Conservation (phyloP, 1,140 invertebrate genomes). For the Drosophila nigrodunni region DNA sequence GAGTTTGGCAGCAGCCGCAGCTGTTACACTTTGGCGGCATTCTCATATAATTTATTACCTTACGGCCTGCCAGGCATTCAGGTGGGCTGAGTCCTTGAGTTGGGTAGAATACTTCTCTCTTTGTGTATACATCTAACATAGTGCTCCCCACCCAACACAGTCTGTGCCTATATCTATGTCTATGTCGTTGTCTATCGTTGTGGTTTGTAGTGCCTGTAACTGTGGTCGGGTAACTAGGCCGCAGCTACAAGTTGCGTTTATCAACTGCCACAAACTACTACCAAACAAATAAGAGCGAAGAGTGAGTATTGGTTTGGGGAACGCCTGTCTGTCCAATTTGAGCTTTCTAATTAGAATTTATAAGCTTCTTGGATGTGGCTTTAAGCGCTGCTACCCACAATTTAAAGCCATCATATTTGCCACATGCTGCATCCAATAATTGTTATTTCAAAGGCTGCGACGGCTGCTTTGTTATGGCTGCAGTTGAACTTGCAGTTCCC, state of each 20-base stretch:
- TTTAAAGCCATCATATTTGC: slow-evolving; percentile 40
- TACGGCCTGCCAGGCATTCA: slow-evolving; percentile 47
- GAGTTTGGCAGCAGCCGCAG: slow-evolving; percentile 67
- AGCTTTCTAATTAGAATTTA: slow-evolving; percentile 74
- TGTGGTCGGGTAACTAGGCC: slow-evolving; percentile 52
- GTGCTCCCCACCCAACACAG: slow-evolving; percentile 13
- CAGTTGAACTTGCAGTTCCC: slow-evolving; percentile 22
- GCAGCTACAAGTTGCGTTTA: slow-evolving; percentile 78
- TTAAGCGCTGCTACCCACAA: slow-evolving; percentile 43
- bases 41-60: slow-evolving; percentile 81
- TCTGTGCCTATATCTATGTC: slow-evolving; percentile 40
- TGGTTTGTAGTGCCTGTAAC: slow-evolving; percentile 15
- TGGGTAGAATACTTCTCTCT: slow-evolving; percentile 18
- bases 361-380: slow-evolving; percentile 45
- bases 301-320: not conserved
- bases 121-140: slow-evolving; percentile 24
- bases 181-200: slow-evolving; percentile 48
- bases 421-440: slow-evolving; percentile 38
- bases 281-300: slow-evolving; percentile 57
- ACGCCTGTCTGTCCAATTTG: slow-evolving; percentile 55
- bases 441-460: slow-evolving; percentile 54
- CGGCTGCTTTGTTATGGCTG: slow-evolving; percentile 37
- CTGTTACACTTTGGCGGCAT: slow-evolving; percentile 80
- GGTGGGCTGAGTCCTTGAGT: slow-evolving; percentile 23
- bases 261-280: slow-evolving; percentile 62